Conservation (phyloP, 2,888 invertebrate genomes). For the Drosophila anomelani region DNA sequence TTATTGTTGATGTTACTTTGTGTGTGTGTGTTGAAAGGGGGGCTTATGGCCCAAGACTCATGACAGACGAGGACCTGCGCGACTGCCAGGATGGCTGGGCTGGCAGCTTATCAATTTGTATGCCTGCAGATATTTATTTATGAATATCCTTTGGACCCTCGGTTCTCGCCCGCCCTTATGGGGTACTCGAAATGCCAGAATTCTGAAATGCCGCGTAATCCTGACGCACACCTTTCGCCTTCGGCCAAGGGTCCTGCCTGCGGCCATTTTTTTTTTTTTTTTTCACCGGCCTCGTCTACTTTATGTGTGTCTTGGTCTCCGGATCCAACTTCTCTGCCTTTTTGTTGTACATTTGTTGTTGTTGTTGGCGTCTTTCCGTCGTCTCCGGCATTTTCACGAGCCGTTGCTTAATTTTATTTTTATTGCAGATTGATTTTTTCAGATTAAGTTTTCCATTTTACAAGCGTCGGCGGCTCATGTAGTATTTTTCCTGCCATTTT, state of each 20-base stretch:
- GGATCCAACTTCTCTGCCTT: not conserved
- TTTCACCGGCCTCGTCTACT: slow-evolving; percentile 18
- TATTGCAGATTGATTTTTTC: slow-evolving; percentile 78
- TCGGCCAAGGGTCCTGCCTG: slow-evolving; percentile 38
- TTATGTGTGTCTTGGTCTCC: slow-evolving; percentile 15
- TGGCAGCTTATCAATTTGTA: slow-evolving; percentile 78
- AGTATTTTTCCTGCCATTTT: slow-evolving; percentile 3
- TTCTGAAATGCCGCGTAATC: slow-evolving; percentile 70
- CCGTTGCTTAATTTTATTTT: slow-evolving; percentile 75
- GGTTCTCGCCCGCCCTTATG: slow-evolving; percentile 59
- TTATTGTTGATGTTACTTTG: slow-evolving; percentile 25
- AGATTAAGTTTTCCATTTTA: slow-evolving; percentile 66
- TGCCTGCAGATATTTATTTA: slow-evolving; percentile 79
- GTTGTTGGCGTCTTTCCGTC: slow-evolving; percentile 14
- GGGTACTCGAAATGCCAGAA: slow-evolving; percentile 53
- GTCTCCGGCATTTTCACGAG: slow-evolving; percentile 52
- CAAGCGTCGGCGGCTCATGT: slow-evolving; percentile 26
- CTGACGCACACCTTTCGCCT: slow-evolving; percentile 67
- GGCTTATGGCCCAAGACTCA: slow-evolving; percentile 48
- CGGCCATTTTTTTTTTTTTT: slow-evolving; percentile 27
- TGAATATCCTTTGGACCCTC: slow-evolving; percentile 72
- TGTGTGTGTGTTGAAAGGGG: slow-evolving; percentile 22
- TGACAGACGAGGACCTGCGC: slow-evolving; percentile 50
- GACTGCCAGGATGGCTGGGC: slow-evolving; percentile 36
- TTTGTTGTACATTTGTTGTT: slow-evolving; percentile 7